Base-by-base conservation (phyloP, 2,113 vertebrate genomes). In the Cryptotis parvus region DNA sequence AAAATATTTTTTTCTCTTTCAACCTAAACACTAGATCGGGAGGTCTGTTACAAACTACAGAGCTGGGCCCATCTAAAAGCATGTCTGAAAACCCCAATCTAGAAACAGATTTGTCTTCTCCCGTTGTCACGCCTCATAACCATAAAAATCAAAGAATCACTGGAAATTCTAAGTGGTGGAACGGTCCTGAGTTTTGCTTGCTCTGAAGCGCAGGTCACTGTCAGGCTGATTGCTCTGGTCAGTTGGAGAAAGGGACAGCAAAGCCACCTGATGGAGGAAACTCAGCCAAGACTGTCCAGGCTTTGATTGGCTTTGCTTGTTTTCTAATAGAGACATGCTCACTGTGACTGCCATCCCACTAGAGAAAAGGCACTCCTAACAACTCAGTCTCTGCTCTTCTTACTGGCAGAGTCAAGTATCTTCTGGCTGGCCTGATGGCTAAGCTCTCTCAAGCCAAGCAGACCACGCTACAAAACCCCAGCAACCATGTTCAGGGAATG, bases 1-100 rank as follows among this genome's bases (percentile, higher is more conserved):
- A 96, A 97, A 97, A 93, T 98, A 96, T 95, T 96, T 97, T n/a
- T 96, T 82, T 84, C 69, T 96, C 52, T 96, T 97, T 96, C 96
- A 92, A 90, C 78, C 92, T 94, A 90, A 97, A 96, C 95, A 18
- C 89, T 84, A 91, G 96, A 88, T 78, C 92, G 95, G 89, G 94
- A 95, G 96, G 92, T 63, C 95, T 95, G 88, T 93, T 91, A 87
- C 18, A 49, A 90, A 91, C 90, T 80, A 78, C 77, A 66, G 45
- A 90, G 37, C 91, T 89, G 76, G 27, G 43, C 39, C 11, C 77
- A 75, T 65, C 81, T 92, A 79, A 91, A 97, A 97, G 95, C 86
- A 75, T 11, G 91, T 82, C 90, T 37, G 55, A 94, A 96, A 92
- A 72, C 83, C 78, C 92, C 94, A 94, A 72, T 86, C 81, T 70